Evolutionary conservation across 2,888 invertebrate genomes (phyloP), one percentile per base, ranked within the genome.

Genomic region (Cremastobaeus sp.): DNA sequence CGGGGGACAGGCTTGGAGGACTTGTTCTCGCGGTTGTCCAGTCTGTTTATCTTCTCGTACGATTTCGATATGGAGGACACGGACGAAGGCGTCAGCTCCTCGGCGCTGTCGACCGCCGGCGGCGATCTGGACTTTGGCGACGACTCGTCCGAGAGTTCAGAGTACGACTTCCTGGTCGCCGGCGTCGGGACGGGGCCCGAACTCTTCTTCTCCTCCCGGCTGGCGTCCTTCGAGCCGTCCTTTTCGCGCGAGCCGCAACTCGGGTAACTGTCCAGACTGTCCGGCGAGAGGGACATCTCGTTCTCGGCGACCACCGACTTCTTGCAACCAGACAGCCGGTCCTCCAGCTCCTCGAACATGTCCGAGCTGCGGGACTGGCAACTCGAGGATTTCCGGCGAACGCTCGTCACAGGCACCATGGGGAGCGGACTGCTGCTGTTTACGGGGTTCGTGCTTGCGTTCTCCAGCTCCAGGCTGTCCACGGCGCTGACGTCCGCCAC

Each of bases 31-130:
- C 80, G 74, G 12, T 83, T 81, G 6, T 68, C 68, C 15, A 85
- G 48, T 39, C 83, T 83, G 5, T 86, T 85, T 41, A 86, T 84
- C 11, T 81, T 81, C 1, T 87, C 87, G 9, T 74, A 82, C 1
- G 87, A 86, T 45, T 86, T 87, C 18, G 83, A 83, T 64, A 84
- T n/a, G n/a, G n/a, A n/a, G n/a, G n/a, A n/a, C n/a, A n/a, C n/a
- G n/a, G n/a, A n/a, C n/a, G n/a, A n/a, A 1, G 14, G 52, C 0
- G 64, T 64, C 0, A 66, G 64, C 64, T 77, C 76, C 20, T 86
- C 86, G 9, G 86, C 59, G 32, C 85, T 86, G 60, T 87, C 87
- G 55, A 83, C 57, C 0, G 85, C 72, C 55, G 82, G 84, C 17
- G 80, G 78, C 15, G 86, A 83, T n/a, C n/a, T n/a, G n/a, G n/a